Evolutionary conservation across 2,797 vertebrate genomes (phyloP).

Genomic region (Gymnothorax javanicus): DNA sequence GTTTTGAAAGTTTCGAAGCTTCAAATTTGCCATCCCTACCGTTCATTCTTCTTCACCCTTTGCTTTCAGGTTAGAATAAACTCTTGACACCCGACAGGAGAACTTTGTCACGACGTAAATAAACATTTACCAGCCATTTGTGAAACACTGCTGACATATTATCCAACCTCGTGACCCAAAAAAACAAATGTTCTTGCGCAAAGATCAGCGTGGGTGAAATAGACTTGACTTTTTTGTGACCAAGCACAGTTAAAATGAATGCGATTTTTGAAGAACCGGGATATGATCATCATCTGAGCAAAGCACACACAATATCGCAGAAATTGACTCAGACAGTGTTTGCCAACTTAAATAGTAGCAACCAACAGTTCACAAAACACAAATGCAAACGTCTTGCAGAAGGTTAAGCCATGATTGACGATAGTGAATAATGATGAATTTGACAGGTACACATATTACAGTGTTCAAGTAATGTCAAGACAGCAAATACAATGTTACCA

Average conservation of each 20-base stretch:
- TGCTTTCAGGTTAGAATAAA: background rate
- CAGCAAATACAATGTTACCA: too few relatives aligned
- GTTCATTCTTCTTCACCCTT: too few relatives aligned
- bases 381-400: conserved; percentile 19
- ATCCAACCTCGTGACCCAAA: background rate
- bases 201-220: background rate
- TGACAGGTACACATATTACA: too few relatives aligned
- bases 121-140: background rate
- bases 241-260: background rate
- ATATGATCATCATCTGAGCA: background rate
- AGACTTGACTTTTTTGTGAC: background rate
- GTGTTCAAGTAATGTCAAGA: too few relatives aligned
- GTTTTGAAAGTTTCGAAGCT: too few relatives aligned
- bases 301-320: background rate
- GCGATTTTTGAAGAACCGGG: background rate
- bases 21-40: too few relatives aligned
- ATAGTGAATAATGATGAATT: conserved; percentile 35
- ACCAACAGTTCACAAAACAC: conserved; percentile 27
- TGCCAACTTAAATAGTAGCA: conserved; percentile 15
- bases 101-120: conserved; percentile 11
- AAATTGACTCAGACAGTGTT: background rate
- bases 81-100: background rate
- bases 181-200: background rate
- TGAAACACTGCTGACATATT: background rate
- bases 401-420: conserved; percentile 29